phyloP scores from a whole-genome alignment of 2,797 vertebrate genomes.

The Coracias cyanogaster region DNA sequence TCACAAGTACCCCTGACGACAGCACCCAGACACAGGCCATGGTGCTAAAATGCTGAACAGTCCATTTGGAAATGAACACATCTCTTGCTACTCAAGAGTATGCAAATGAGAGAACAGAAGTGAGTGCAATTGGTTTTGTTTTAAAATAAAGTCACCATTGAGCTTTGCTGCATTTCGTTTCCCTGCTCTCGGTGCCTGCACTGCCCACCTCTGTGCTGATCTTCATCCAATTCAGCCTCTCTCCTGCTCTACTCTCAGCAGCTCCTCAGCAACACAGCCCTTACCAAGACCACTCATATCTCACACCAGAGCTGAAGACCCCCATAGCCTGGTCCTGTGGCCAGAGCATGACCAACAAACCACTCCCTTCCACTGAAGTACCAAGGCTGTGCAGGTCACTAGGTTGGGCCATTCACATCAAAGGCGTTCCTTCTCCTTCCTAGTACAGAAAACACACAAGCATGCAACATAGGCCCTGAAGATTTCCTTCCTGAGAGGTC shows the following conservation, averaged over 20 bases:
- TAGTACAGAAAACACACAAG: not conserved
- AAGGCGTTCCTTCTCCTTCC: not conserved
- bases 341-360: not conserved
- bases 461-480: not conserved
- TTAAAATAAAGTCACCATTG: not conserved
- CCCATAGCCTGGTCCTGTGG: fast-evolving
- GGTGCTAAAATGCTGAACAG: not conserved
- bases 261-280: not conserved
- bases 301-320: not conserved
- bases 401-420: not conserved
- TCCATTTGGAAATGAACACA: not conserved
- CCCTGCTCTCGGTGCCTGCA: not conserved
- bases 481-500: not conserved
- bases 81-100: not conserved
- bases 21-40: not conserved
- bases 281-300: not conserved
- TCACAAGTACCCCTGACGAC: not conserved
- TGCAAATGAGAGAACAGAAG: not conserved
- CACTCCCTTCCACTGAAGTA: not conserved
- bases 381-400: not conserved
- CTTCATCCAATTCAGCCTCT: not conserved
- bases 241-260: not conserved
- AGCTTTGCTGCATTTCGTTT: not conserved
- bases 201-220: not conserved
- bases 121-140: not conserved